Percentiles rank a stretch among this genome's conserved stretches.
phyloP scores from a whole-genome alignment of 2,797 vertebrate genomes.

The Thalassophryne amazonica region DNA sequence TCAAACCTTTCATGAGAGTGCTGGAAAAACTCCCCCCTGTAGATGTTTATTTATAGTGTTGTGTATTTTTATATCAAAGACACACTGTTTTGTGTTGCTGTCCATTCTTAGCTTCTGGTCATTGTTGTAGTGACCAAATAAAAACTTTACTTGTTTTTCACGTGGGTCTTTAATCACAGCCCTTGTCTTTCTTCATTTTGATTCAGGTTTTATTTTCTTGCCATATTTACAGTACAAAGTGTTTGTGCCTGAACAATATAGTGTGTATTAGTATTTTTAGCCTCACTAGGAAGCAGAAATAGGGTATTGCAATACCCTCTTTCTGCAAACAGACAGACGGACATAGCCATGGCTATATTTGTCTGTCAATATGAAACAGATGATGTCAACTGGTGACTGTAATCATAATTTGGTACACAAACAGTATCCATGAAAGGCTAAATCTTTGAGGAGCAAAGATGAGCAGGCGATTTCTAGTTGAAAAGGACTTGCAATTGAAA shows the following conservation, averaged over 20 bases:
- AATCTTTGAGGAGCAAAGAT: too few relatives aligned
- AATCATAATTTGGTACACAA: too few relatives aligned
- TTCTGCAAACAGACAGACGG: too few relatives aligned
- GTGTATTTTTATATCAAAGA: conserved; percentile 3
- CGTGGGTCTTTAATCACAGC: not conserved
- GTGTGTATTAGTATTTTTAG: not conserved
- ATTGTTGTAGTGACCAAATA: not conserved
- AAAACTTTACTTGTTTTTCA: not conserved
- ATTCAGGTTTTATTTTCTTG: not conserved
- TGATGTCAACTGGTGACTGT: too few relatives aligned
- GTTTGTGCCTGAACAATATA: not conserved
- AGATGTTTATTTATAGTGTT: conserved; percentile 19
- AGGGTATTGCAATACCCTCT: too few relatives aligned
- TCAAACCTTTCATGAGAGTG: not conserved
- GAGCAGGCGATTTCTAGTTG: too few relatives aligned
- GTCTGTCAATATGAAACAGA: too few relatives aligned
- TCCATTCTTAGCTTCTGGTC: not conserved
- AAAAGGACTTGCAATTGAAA: too few relatives aligned
- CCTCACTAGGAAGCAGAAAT: too few relatives aligned
- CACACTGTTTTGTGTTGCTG: not conserved
- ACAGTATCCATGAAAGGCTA: too few relatives aligned
- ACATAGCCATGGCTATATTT: too few relatives aligned
- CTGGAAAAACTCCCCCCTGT: not conserved
- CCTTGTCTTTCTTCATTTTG: not conserved
- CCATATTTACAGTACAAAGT: not conserved